Evolutionary conservation across 1,140 invertebrate genomes (phyloP).

Genomic region (Panulirus ornatus): DNA sequence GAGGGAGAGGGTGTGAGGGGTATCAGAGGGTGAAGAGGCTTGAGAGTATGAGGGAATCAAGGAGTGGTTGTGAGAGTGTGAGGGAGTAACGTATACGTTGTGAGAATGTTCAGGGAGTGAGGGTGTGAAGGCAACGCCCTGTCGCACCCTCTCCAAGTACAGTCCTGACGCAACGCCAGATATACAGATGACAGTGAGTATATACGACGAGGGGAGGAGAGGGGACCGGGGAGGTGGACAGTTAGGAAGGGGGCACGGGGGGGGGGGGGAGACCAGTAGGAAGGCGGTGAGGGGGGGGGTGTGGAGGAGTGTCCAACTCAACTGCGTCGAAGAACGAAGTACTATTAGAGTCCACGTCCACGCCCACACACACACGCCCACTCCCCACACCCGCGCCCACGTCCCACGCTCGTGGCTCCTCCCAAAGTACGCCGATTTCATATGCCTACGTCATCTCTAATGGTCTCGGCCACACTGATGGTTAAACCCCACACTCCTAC

Average conservation of each 20-base stretch:
- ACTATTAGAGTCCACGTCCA: neutral
- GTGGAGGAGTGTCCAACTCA: neutral
- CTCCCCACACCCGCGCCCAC: neutral
- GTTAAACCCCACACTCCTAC: neutral
- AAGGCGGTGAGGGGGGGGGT: neutral
- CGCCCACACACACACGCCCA: neutral
- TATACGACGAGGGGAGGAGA: conserved; percentile 10
- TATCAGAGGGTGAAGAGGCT: neutral
- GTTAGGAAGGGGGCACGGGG: neutral
- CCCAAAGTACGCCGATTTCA: no score
- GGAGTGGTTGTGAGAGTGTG: no score
- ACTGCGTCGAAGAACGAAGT: neutral
- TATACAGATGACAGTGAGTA: no score
- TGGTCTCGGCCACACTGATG: no score
- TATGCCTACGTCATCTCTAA: no score
- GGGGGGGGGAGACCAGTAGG: conserved; percentile 7
- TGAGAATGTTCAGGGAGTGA: no score
- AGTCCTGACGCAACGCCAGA: no score
- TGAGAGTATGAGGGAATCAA: neutral
- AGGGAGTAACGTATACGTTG: no score
- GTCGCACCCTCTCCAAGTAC: no score
- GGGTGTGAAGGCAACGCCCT: no score
- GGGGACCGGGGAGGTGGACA: neutral
- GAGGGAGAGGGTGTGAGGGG: neutral
- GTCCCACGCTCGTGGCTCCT: no score